phyloP scores from a whole-genome alignment of 2,113 vertebrate species.

The Gymnorhina tibicen region DNA sequence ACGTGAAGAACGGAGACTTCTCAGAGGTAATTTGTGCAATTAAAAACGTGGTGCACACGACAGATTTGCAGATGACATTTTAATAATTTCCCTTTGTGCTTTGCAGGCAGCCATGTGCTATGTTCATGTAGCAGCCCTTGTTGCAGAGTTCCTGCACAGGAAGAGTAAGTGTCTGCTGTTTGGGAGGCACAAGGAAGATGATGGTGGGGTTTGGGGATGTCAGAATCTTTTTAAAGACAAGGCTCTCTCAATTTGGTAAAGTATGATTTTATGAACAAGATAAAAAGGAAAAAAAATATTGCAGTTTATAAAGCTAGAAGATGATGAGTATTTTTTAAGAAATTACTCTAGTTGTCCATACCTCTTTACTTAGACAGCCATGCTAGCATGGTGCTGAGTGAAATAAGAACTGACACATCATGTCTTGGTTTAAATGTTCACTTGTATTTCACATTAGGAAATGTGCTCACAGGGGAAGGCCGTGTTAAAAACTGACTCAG shows the following conservation, averaged over 20 bases:
- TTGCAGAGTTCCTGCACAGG: conserved; percentile 92
- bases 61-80: neutral
- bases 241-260: neutral
- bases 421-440: neutral
- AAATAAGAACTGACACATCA: neutral
- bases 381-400: neutral
- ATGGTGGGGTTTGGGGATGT: neutral
- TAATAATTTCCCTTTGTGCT: conserved; percentile 29
- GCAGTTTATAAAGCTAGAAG: neutral
- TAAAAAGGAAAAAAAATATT: neutral
- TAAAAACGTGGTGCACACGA: neutral
- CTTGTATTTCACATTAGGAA: neutral
- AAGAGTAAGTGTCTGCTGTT: conserved; percentile 84
- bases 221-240: neutral
- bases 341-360: neutral
- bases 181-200: neutral
- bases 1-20: conserved; percentile 91
- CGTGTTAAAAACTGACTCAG: neutral
- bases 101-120: conserved; percentile 95
- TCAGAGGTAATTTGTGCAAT: conserved; percentile 82
- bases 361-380: neutral
- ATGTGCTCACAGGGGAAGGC: neutral
- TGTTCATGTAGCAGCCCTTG: conserved; percentile 89
- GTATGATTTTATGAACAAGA: neutral
- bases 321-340: neutral